Conservation (phyloP, 2,797 vertebrate species). For the Phaenicophaeus curvirostris region DNA sequence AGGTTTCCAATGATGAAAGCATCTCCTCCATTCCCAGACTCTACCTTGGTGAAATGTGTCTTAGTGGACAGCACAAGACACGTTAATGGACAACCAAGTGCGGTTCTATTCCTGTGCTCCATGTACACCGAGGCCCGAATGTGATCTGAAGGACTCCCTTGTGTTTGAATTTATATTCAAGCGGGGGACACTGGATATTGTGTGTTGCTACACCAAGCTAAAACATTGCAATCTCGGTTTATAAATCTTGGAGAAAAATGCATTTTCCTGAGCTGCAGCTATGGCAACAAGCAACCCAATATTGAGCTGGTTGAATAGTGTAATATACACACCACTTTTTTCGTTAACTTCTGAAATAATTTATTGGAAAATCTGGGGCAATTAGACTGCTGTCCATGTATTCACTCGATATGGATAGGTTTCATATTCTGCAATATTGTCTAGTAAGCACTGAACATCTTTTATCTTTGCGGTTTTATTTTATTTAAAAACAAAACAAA, state of each 20-base stretch:
- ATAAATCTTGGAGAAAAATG: constrained; percentile 72
- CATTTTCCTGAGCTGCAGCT: constrained; percentile 70
- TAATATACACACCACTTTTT: not conserved
- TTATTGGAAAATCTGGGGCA: not conserved
- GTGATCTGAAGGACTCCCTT: constrained; percentile 34
- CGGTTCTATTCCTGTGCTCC: constrained; percentile 29
- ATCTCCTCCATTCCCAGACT: not conserved
- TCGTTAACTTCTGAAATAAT: not conserved
- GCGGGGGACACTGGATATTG: constrained; percentile 39
- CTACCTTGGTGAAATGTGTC: not conserved
- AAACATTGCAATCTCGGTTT: constrained; percentile 62
- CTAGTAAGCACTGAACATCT: not conserved
- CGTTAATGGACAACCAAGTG: not conserved
- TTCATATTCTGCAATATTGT: not conserved
- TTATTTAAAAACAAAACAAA: not conserved
- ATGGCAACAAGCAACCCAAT: constrained; percentile 66
- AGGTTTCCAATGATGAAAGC: not conserved
- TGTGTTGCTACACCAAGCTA: constrained; percentile 61
- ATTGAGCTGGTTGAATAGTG: constrained; percentile 11
- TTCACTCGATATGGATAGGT: not conserved
- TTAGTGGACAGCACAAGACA: constrained; percentile 2
- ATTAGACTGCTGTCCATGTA: not conserved
- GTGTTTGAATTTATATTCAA: constrained; percentile 58
- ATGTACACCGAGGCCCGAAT: not conserved
- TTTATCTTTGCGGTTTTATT: not conserved